These are phyloP conservation scores for Dioctria rufipes DNA, from an alignment of 2,888 invertebrate genomes.

Conservation along the genomic window DNA sequence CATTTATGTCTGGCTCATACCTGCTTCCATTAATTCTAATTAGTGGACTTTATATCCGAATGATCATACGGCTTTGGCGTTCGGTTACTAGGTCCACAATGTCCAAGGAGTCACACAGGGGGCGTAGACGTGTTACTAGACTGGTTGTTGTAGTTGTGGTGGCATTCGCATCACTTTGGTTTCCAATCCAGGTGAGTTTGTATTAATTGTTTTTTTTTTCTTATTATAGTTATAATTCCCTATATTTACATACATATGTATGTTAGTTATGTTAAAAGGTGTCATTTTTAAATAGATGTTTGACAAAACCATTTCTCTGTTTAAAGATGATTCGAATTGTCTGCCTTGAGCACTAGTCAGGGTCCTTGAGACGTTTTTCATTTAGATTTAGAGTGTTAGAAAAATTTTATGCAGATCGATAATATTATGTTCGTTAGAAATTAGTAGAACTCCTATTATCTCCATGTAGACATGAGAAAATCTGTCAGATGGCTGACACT, in stretches of 20 bases:
- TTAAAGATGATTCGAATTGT: neutral
- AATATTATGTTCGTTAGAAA: too few species aligned
- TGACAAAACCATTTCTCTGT: neutral
- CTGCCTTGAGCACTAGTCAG: too few species aligned
- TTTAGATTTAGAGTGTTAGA: too few species aligned
- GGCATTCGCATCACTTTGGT: conserved; percentile 96
- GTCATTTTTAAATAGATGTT: too few species aligned
- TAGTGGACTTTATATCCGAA: conserved; percentile 88
- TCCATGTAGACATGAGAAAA: too few species aligned
- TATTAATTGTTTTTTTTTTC: conserved; percentile 3
- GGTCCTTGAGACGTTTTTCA: too few species aligned
- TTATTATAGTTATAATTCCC: neutral
- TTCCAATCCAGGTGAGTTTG: conserved; percentile 87
- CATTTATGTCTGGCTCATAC: conserved; percentile 89
- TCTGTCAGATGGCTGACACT: too few species aligned
- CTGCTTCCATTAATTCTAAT: conserved; percentile 89
- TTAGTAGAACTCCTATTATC: too few species aligned
- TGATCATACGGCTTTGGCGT: conserved; percentile 90
- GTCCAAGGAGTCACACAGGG: conserved; percentile 82
- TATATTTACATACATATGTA: too few species aligned
- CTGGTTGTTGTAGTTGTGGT: conserved; percentile 93
- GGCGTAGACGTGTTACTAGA: conserved; percentile 89
- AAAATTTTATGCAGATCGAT: too few species aligned
- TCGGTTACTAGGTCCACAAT: conserved; percentile 83
- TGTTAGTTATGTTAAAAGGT: too few species aligned